Base-by-base conservation (phyloP, 1,140 invertebrate genomes). In the Metaphire vulgaris region DNA sequence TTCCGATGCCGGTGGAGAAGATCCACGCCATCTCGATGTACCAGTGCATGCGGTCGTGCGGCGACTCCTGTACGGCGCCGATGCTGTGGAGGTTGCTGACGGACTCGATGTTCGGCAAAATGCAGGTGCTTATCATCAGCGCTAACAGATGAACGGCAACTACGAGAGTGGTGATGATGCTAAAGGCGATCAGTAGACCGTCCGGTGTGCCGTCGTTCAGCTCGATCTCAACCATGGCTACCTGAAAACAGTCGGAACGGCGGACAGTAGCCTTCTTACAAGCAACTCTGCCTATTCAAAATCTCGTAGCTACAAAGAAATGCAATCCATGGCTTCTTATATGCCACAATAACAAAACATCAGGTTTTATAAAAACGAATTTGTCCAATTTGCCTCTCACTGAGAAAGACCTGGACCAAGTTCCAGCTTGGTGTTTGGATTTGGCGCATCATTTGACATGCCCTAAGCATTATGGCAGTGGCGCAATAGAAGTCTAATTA, bases 91-190 rank as follows among this genome's bases (percentile, higher is more conserved):
- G 81, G 75, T 84, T 84, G 74, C 86, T 86, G 32, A 88, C 86
- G 1, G 87, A 85, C 82, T 89, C 88, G 31, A 89, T 86, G 79
- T 89, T 86, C 12, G 89, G 97, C 74, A 99, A 87, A 77, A 99
- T 98, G 85, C 97, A 99, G 0, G 97, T 99, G 78, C 95, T 97
- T 81, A 99, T 99, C 97, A 99, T 99, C 1, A 99, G 87, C 0
- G 97, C 97, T 70, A 99, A 86, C 91, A 99, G 93, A 85, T 99
- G 97, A 1, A 99, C 96, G 0, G 96, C 93, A 0, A 99, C 96
- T 1, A 99, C 88, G 0, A 99, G 86, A 0, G 96, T 98, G 2
- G 97, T 99, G 80, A 95, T 97, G 0, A 98, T 90, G 29, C 94
- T 94, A 84, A 98, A 98, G 0, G 93, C 91, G 26, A 99, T 91